Evolutionary conservation across 2,888 invertebrate genomes (phyloP), one percentile per base, ranked within the genome.

Genomic region (Empis livida): DNA sequence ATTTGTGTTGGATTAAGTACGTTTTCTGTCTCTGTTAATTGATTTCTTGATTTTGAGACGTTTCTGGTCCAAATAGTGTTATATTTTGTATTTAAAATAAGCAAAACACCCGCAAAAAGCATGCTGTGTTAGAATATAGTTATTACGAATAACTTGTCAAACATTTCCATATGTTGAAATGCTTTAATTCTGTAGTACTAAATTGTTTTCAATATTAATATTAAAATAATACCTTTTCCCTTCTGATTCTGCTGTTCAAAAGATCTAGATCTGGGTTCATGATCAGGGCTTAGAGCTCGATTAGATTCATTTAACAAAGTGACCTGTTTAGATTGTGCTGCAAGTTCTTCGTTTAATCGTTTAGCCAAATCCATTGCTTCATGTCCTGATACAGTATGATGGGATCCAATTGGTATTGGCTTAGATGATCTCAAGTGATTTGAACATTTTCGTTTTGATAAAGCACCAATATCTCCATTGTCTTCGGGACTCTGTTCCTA

Each of bases 341-440:
- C 68, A 49, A 83, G 68, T 65, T 83, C 81, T 50, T 78, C 79
- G 56, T 72, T 81, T 46, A 83, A 72, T 1, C 82, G 71, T 59
- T 82, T 84, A 3, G 86, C 85, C 51, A 87, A 64, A 54, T 84
- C 75, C 56, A 81, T 80, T 17, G 86, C 86, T 68, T 87, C 87
- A 61, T 86, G 85, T 0, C 86, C 87, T 56, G 13, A 35, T 44
- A 86, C 86, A 11, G 86, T 87, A 67, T 82, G 82, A 59, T 82
- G 69, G 3, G 66, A 53, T 1, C 68, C 68, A 47, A 86, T 86
- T 3, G 85, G 84, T 60, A 86, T 86, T 1, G 86, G 85, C 61
- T 83, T 82, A 0, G 84, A 84, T 31, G 74, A 69, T 56, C 8
- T 27, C 15, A 74, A 55, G 56, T 76, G 69, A 62, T 54, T 73